Base-by-base conservation (phyloP, 2,797 vertebrate species). In the Sylvilagus floridanus region DNA sequence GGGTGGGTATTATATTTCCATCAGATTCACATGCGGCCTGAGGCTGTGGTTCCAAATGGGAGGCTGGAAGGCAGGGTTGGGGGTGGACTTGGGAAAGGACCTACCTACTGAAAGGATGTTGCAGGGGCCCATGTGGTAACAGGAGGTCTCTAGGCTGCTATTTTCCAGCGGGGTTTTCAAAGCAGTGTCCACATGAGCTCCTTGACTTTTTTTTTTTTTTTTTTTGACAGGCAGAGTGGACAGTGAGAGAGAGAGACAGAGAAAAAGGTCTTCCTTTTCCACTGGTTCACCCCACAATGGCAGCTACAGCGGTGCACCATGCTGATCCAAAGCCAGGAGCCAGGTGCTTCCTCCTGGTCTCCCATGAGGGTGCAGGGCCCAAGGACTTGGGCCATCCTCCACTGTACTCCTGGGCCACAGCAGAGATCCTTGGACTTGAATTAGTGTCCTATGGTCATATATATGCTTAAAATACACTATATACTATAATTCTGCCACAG, bases 161-260 rank as follows among this genome's bases (percentile, higher is more conserved):
- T 75, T 90, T 86, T 84, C 47, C 54, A 92, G 90, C 22, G 19
- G 0, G 35, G 2, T 77, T 96, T 77, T 65, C n/a, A 94, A 7
- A 87, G 1, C 7, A 82, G 52, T n/a, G 37, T 17, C 68, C 1
- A 12, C 8, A 9, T 85, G 89, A 71, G 19, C 50, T 62, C 26
- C 5, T 35, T 35, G 17, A 13, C 21, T 24, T 42, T 47, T 42
- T 42, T 47, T 47, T 42, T 42, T 47, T 47, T 47, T 47, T 47
- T 47, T 47, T 47, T 47, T 47, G 42, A 47, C 42, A 47, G 42
- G 42, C 42, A 47, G 42, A 47, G 42, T 47, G 42, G 42, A 9
- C 42, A 47, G 8, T 47, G 42, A 47, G 42, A 47, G 42, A 42
- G 42, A 47, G 42, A 47, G 42, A 47, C 42, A 47, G 42, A 47